Evolutionary conservation across 2,888 invertebrate genomes (phyloP).

Genomic region (Rhingia rostrata): DNA sequence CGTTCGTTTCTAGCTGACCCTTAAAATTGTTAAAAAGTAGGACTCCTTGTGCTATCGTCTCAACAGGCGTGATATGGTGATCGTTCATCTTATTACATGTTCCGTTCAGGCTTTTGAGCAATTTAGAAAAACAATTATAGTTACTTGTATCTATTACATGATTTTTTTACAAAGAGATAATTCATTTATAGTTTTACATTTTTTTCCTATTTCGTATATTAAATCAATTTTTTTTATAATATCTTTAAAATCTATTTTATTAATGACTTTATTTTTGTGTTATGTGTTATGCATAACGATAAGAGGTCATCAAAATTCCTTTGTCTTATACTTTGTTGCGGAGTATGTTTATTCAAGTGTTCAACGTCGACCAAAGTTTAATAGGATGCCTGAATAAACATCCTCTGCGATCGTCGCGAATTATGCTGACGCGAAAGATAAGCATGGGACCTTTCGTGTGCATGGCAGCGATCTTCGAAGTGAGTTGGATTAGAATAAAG

Average conservation of each 20-base stretch:
- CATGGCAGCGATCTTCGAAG: too few relatives aligned
- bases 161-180: neutral
- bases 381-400: too few relatives aligned
- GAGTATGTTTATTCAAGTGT: too few relatives aligned
- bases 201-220: constrained; percentile 26
- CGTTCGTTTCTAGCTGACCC: constrained; percentile 4
- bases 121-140: constrained; percentile 12
- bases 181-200: constrained; percentile 17
- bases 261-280: constrained; percentile 44
- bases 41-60: constrained; percentile 17
- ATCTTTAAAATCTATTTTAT: constrained; percentile 26
- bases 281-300: too few relatives aligned
- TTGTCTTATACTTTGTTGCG: too few relatives aligned
- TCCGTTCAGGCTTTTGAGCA: neutral
- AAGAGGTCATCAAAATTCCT: too few relatives aligned
- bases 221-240: constrained; percentile 43
- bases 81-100: constrained; percentile 13
- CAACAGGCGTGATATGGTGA: constrained; percentile 17
- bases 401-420: too few relatives aligned
- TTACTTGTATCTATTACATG: constrained; percentile 34
- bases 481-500: too few relatives aligned
- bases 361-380: too few relatives aligned
- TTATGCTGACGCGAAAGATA: too few relatives aligned
- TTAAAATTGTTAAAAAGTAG: constrained; percentile 27
- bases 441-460: too few relatives aligned